These are phyloP conservation scores for Lasioglossum pauxillum DNA, from an alignment of 2,888 invertebrate species.

Conservation along the genomic window DNA sequence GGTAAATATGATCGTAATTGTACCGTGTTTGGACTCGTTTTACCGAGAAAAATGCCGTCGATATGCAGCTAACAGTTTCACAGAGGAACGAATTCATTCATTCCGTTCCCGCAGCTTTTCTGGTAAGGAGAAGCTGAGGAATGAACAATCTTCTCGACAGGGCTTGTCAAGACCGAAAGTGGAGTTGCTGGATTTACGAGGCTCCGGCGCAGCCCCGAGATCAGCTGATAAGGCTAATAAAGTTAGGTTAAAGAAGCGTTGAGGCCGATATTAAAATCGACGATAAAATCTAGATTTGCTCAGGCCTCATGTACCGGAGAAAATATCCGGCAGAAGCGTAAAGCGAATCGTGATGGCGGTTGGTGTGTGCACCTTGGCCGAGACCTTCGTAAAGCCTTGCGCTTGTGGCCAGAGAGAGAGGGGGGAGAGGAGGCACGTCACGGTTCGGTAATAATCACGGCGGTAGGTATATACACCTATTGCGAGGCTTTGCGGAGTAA, in stretches of 20 bases:
- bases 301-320: not conserved
- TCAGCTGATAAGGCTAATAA: not conserved
- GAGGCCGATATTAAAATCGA: not conserved
- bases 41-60: not conserved
- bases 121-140: not conserved
- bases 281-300: slow-evolving; percentile 1
- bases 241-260: not conserved
- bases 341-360: slow-evolving; percentile 59
- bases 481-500: slow-evolving; percentile 68
- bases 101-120: not conserved
- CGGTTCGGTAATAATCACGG: slow-evolving; percentile 73
- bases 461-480: slow-evolving; percentile 60
- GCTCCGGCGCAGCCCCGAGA: not conserved
- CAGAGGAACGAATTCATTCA: not conserved
- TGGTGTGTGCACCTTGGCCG: slow-evolving; percentile 59
- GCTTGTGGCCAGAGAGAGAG: slow-evolving; percentile 12
- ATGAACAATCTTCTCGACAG: not conserved
- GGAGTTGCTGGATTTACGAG: not conserved
- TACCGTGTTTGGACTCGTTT: not conserved
- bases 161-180: not conserved
- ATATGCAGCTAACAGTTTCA: not conserved
- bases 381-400: slow-evolving; percentile 68
- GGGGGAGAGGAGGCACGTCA: slow-evolving; percentile 59
- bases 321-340: slow-evolving; percentile 51
- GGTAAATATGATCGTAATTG: too few relatives aligned